These are phyloP conservation scores for Tetramorium alpestre DNA, from an alignment of 1,140 invertebrate species.

Conservation along the genomic window DNA sequence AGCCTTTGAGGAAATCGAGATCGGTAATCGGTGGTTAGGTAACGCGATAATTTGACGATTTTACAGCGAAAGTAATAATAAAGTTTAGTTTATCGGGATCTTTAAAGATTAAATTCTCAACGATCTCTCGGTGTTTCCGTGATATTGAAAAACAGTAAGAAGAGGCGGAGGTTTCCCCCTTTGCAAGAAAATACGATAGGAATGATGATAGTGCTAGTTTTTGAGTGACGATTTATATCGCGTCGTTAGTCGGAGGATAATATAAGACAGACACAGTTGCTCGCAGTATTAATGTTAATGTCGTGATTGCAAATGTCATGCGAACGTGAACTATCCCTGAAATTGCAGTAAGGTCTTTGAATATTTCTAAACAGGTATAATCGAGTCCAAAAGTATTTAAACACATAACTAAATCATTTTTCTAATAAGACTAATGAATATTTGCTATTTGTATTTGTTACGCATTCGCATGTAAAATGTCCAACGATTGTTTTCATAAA, in stretches of 20 bases:
- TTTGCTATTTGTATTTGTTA: background rate
- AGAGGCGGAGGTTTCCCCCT: background rate
- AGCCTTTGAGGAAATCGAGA: background rate
- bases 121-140: background rate
- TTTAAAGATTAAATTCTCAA: background rate
- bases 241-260: background rate
- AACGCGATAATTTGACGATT: background rate
- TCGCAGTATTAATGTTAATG: background rate
- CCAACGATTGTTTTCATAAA: background rate
- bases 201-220: background rate
- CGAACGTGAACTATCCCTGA: conserved; percentile 24
- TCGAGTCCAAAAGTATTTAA: background rate
- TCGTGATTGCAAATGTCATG: conserved; percentile 45
- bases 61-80: background rate
- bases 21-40: background rate
- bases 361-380: background rate
- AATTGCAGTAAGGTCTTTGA: background rate
- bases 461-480: background rate
- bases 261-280: background rate
- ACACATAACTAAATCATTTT: background rate
- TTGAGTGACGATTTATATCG: background rate
- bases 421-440: background rate
- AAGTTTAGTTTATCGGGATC: background rate
- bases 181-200: background rate
- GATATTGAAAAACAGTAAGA: background rate